Evolutionary conservation across 2,888 invertebrate species (phyloP), one percentile per base, ranked within the genome.

Genomic region (Pristionchus maxplancki): DNA sequence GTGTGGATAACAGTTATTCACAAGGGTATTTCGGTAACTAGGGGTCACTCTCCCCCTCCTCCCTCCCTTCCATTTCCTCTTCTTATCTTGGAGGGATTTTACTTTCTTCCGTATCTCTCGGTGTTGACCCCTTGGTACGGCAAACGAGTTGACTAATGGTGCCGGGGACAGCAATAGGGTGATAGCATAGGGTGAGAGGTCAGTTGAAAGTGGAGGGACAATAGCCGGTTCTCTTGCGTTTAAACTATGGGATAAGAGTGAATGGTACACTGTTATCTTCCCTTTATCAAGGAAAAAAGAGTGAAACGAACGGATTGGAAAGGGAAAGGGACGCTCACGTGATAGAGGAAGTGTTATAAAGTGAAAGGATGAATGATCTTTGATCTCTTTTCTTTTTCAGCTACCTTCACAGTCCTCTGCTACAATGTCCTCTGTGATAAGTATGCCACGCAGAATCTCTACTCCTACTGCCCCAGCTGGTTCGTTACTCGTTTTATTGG

Each of bases 361-460:
- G 34, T 81, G 83, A 83, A 15, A 34, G 58, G 81, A 50, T 8
- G 28, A 81, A 24, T 81, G 28, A 81, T 50, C 50, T 81, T 28
- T 48, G 81, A 81, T 78, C 78, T 78, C 78, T 78, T 5, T 8
- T 81, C 37, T 50, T 11, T 92, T 93, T 88, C 90, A 93, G 93
- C 92, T 8, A 93, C 92, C 95, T 98, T 99, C 96, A 98, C 99
- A 92, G 98, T 99, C 94, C 98, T 99, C 97, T 99, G 99, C 95
- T 99, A 99, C 96, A 99, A 99, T 96, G 98, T 99, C 92, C 96
- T 99, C 93, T 98, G 99, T 96, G 98, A 99, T 96, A 98, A 98
- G 96, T 99, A 98, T 95, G 99, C 99, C 90, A 99, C 99, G 88
- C 96, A 98, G 94, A 98, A 98, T 96, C 97, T 98, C 58, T 99